Conservation (phyloP, 2,888 invertebrate species). For the Dicyrtoma fusca region DNA sequence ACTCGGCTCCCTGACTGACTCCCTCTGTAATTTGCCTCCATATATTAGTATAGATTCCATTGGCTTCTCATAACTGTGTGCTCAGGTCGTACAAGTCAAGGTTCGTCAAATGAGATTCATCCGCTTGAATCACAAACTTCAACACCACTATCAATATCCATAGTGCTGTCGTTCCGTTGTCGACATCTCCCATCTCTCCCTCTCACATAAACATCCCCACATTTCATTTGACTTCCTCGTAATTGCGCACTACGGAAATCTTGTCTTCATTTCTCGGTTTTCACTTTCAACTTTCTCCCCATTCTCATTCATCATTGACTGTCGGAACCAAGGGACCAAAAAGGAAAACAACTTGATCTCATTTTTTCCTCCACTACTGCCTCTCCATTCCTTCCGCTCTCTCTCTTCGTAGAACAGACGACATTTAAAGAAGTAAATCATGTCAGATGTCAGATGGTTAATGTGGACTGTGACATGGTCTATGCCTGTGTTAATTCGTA, state of each 20-base stretch:
- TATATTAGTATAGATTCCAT: neutral
- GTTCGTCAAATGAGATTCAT: slow-evolving; percentile 27
- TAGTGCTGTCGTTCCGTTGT: neutral
- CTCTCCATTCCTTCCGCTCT: neutral
- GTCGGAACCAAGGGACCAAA: no score
- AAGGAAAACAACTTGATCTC: no score
- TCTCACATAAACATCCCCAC: neutral
- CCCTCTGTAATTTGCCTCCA: no score
- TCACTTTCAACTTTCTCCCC: slow-evolving; percentile 1
- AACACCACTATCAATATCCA: neutral
- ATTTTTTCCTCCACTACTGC: no score
- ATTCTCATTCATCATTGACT: no score
- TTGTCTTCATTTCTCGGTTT: neutral
- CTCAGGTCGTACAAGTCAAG: slow-evolving; percentile 7
- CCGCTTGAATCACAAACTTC: slow-evolving; percentile 24
- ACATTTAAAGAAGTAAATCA: no score
- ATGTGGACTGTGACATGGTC: no score
- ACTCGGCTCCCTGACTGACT: no score
- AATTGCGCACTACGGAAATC: neutral
- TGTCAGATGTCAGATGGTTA: no score
- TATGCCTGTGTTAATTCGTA: no score
- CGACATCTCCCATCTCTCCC: neutral
- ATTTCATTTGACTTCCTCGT: neutral
- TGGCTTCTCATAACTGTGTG: neutral
- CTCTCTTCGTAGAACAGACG: neutral